Percentiles rank a stretch among this genome's conserved stretches.
phyloP scores from a whole-genome alignment of 2,113 vertebrate genomes.

The Sebastes schlegelii region DNA sequence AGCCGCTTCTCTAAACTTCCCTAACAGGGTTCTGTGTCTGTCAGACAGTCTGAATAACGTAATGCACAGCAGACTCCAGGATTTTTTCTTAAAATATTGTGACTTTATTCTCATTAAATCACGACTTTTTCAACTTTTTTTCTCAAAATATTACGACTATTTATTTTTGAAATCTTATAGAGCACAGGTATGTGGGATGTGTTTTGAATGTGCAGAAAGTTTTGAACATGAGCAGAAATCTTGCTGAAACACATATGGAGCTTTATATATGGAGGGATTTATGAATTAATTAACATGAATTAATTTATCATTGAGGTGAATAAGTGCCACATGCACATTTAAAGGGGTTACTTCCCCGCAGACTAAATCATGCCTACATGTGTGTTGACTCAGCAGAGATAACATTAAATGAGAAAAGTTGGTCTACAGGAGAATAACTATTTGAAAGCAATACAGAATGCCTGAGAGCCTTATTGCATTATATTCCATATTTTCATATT shows the following conservation, averaged over 20 bases:
- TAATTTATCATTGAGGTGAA: background rate
- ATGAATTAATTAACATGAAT: background rate
- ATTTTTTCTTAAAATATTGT: background rate
- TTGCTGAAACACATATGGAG: background rate
- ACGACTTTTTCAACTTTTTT: background rate
- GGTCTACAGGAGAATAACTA: background rate
- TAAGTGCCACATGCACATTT: background rate
- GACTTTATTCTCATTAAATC: background rate
- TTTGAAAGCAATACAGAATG: too few species aligned
- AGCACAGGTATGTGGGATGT: background rate
- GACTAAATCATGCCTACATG: background rate
- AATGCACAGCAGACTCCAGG: background rate
- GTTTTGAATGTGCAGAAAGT: background rate
- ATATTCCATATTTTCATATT: too few species aligned
- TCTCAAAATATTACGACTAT: background rate
- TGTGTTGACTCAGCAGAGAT: background rate
- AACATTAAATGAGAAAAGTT: background rate
- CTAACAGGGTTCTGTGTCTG: background rate
- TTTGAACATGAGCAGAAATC: background rate
- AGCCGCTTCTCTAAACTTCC: background rate
- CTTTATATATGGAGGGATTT: too few species aligned
- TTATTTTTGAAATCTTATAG: background rate
- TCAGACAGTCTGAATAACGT: background rate
- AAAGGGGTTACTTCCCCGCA: background rate
- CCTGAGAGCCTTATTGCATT: too few species aligned